Conservation (phyloP, 2,113 vertebrate species). For the Alaudala cheleensis region DNA sequence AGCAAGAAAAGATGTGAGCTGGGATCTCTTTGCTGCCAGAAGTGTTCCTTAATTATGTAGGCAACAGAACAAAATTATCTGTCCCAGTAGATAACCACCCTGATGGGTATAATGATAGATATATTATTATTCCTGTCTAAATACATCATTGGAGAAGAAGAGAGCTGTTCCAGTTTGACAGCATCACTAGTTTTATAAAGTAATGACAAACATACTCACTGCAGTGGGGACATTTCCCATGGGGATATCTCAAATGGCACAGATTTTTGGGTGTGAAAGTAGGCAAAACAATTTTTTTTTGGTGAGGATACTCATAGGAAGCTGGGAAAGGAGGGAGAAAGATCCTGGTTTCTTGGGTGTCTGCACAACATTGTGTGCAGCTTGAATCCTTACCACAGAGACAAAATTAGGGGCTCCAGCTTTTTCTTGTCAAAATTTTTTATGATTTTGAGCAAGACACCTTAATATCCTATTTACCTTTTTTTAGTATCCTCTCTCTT, state of each 20-base stretch:
- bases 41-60: neutral
- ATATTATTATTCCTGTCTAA: neutral
- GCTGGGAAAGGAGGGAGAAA: neutral
- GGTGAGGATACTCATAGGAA: neutral
- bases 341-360: neutral
- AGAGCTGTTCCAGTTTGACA: neutral
- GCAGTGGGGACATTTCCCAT: neutral
- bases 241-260: neutral
- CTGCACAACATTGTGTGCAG: neutral
- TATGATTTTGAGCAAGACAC: neutral
- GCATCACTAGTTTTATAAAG: neutral
- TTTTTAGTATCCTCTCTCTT: neutral
- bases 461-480: neutral
- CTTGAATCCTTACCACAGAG: neutral
- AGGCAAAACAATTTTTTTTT: neutral
- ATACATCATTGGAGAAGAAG: neutral
- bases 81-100: neutral
- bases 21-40: neutral
- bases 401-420: neutral
- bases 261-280: neutral
- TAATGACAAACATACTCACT: neutral
- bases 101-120: neutral
- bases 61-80: neutral
- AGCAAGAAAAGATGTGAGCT: neutral
- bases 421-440: neutral